Percentiles rank a stretch among this genome's conserved stretches.
These are phyloP conservation scores for Amphibalanus amphitrite DNA, from an alignment of 1,140 invertebrate species.

Conservation along the genomic window DNA sequence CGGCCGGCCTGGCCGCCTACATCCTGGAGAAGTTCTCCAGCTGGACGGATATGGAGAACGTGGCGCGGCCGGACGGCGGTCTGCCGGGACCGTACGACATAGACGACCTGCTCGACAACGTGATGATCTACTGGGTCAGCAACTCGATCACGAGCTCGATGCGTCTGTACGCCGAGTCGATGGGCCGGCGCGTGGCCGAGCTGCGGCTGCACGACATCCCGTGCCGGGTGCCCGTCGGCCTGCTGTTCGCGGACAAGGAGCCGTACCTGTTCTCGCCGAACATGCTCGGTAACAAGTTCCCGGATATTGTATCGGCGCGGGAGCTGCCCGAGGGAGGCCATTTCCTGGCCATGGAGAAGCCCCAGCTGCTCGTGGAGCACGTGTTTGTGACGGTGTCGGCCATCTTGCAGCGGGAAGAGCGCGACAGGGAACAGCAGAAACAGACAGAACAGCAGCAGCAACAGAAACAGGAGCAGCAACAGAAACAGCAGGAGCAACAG, in stretches of 20 bases:
- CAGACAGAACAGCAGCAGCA: not conserved
- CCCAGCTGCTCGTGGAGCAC: constrained; percentile 46
- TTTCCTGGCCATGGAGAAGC: constrained; percentile 66
- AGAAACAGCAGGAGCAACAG: not conserved
- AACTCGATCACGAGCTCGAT: constrained; percentile 55
- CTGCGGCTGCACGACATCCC: constrained; percentile 19
- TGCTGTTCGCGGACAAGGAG: constrained; percentile 28
- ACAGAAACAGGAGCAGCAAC: not conserved
- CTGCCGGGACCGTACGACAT: constrained; percentile 39
- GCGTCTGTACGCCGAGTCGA: constrained; percentile 52
- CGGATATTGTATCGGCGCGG: constrained; percentile 19
- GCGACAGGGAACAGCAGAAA: no score
- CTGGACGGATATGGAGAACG: constrained; percentile 45
- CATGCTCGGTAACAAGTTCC: constrained; percentile 21
- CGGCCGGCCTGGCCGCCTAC: constrained; percentile 57
- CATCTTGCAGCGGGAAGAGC: constrained; percentile 10
- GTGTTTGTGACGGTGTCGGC: constrained; percentile 22
- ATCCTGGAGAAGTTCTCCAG: constrained; percentile 70
- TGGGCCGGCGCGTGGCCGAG: constrained; percentile 25
- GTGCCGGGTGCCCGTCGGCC: constrained; percentile 25
- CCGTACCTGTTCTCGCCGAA: constrained; percentile 21
- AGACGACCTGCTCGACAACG: constrained; percentile 64
- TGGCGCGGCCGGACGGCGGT: constrained; percentile 46
- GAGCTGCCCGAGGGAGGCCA: constrained; percentile 45
- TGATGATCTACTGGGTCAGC: constrained; percentile 74